Percentiles rank a stretch among this genome's conserved stretches.
Conservation (phyloP, 37 sponge, comb jelly and placozoan genomes). For the Petrosia ficiformis region DNA sequence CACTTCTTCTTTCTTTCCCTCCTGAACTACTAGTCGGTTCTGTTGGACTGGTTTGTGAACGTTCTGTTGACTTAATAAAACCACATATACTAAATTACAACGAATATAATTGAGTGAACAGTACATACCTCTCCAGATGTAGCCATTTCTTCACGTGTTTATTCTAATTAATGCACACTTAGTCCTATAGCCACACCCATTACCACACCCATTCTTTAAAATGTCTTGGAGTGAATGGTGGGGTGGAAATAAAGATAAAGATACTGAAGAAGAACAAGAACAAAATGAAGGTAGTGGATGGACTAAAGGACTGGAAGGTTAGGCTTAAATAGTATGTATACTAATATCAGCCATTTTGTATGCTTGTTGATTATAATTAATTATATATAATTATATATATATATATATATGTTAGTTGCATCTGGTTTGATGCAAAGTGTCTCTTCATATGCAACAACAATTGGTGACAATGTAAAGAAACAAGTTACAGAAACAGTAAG, state of each 20-base stretch:
- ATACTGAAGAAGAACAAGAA: slow-evolving; percentile 3
- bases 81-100: no score
- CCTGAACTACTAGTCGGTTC: no score
- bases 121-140: no score
- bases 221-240: slow-evolving; percentile 16
- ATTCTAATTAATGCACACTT: no score
- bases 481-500: slow-evolving; percentile 28
- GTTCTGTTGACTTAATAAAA: no score
- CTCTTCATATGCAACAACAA: slow-evolving; percentile 40
- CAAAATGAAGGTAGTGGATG: not conserved
- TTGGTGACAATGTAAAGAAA: slow-evolving; percentile 43
- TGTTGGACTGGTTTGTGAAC: no score
- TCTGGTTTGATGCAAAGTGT: slow-evolving; percentile 31
- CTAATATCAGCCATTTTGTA: no score
- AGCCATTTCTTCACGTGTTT: not conserved
- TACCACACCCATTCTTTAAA: not conserved
- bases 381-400: no score
- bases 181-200: not conserved
- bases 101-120: no score
- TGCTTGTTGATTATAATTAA: slow-evolving; percentile 5
- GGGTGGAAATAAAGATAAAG: slow-evolving; percentile 5
- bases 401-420: not conserved
- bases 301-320: slow-evolving; percentile 5
- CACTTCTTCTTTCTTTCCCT: no score
- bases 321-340: not conserved